phyloP scores from a whole-genome alignment of 30 jellyfish, hydroid and myxozoan genomes.

The Aurelia sp. region DNA sequence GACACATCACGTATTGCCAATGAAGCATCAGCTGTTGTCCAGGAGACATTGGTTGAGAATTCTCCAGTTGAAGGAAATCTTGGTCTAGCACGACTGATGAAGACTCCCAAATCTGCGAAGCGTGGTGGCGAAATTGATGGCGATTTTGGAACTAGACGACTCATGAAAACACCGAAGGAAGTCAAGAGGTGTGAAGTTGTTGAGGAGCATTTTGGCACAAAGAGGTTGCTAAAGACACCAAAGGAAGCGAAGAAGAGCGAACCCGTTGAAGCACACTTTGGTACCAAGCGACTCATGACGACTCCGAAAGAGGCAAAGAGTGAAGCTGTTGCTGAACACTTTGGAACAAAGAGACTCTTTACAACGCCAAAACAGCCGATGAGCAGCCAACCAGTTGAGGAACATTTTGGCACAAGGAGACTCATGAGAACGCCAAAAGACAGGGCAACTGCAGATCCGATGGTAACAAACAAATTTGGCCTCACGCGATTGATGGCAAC shows the following conservation, averaged over 20 bases:
- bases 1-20: not conserved
- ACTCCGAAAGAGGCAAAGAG: slow-evolving; percentile 15
- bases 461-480: not conserved
- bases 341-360: slow-evolving; percentile 1
- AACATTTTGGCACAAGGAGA: not conserved
- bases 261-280: slow-evolving; percentile 15
- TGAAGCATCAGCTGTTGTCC: not conserved
- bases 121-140: slow-evolving; percentile 2
- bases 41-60: slow-evolving; percentile 2
- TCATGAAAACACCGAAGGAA: slow-evolving; percentile 34
- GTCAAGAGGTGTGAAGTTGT: not conserved
- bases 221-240: slow-evolving; percentile 13
- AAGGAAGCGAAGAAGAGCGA: slow-evolving; percentile 7
- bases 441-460: not conserved
- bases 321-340: slow-evolving; percentile 2
- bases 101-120: not conserved
- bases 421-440: slow-evolving; percentile 28
- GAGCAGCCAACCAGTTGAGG: not conserved
- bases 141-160: slow-evolving; percentile 17
- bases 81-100: not conserved
- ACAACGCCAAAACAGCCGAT: not conserved
- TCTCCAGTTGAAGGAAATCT: not conserved
- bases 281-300: slow-evolving; percentile 8
- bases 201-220: slow-evolving; percentile 14
- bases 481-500: not conserved